Evolutionary conservation across 2,888 invertebrate genomes (phyloP).

Genomic region (Drosophila trichaetosa): DNA sequence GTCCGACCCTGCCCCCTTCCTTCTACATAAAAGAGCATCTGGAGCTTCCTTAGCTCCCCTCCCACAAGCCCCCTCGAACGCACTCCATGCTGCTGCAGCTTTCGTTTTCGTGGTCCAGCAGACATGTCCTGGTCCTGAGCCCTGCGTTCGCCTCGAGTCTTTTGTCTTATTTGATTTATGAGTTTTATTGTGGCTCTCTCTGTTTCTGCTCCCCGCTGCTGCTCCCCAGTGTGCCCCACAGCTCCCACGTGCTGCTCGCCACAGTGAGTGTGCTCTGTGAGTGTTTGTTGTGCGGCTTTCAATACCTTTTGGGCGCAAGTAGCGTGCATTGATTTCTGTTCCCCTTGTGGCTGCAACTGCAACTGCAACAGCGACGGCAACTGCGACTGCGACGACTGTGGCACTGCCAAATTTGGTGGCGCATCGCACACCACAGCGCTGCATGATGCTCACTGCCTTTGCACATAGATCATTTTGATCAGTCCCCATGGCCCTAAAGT

Average conservation of each 20-base stretch:
- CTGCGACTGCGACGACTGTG: slow-evolving; percentile 4
- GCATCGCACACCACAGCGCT: slow-evolving; percentile 30
- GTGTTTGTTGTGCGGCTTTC: slow-evolving; percentile 51
- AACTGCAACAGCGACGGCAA: background rate
- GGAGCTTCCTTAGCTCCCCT: slow-evolving; percentile 26
- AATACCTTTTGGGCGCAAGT: slow-evolving; percentile 61
- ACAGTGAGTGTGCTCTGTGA: slow-evolving; percentile 15
- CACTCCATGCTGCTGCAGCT: slow-evolving; percentile 51
- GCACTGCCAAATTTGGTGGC: slow-evolving; percentile 70
- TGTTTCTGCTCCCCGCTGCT: background rate
- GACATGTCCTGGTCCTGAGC: slow-evolving; percentile 38
- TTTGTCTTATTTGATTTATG: slow-evolving; percentile 83
- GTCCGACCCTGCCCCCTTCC: background rate
- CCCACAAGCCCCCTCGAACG: slow-evolving; percentile 26
- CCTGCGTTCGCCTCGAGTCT: slow-evolving; percentile 78
- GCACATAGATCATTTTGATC: slow-evolving; percentile 70
- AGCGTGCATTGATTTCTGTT: slow-evolving; percentile 72
- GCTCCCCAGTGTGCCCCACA: background rate
- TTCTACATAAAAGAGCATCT: slow-evolving; percentile 20
- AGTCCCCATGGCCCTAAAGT: slow-evolving; percentile 33
- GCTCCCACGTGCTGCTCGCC: slow-evolving; percentile 11
- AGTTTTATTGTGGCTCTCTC: slow-evolving; percentile 80
- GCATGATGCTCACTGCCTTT: slow-evolving; percentile 42
- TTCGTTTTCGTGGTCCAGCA: slow-evolving; percentile 55
- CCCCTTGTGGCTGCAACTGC: slow-evolving; percentile 43